phyloP scores from a whole-genome alignment of 2,113 vertebrate genomes.

The Amphiprion percula region DNA sequence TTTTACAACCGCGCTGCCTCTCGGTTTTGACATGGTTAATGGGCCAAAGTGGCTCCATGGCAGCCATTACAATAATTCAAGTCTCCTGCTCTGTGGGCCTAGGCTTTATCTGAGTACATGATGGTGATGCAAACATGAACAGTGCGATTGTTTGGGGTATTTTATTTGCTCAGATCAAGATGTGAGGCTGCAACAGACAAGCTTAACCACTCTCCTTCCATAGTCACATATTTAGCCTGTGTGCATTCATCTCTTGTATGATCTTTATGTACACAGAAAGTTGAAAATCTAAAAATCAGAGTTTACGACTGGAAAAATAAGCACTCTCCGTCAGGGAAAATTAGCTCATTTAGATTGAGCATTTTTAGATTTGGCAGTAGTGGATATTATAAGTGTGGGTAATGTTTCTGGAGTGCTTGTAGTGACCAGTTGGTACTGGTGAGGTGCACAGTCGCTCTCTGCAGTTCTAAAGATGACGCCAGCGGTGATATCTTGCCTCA shows the following conservation, averaged over 20 bases:
- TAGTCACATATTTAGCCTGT: not conserved
- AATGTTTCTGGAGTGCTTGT: not conserved
- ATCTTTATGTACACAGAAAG: not conserved
- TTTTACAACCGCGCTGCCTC: constrained; percentile 19
- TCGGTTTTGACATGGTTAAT: constrained; percentile 15
- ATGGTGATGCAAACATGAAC: not conserved
- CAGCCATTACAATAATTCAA: not conserved
- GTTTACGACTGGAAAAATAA: not conserved
- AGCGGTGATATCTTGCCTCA: not conserved
- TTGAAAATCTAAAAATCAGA: not conserved
- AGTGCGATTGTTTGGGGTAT: not conserved
- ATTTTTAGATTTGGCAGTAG: not conserved
- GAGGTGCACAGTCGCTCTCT: not conserved
- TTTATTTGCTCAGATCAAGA: not conserved
- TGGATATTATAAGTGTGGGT: not conserved
- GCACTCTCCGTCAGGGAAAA: not conserved
- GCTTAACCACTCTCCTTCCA: not conserved
- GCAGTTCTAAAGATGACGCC: constrained; percentile 20
- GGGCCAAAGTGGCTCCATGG: constrained; percentile 11
- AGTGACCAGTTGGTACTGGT: not conserved
- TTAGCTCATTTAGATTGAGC: not conserved
- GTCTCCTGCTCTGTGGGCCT: not conserved
- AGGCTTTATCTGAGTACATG: not conserved
- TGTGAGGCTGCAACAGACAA: not conserved
- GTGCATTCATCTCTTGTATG: not conserved